phyloP scores from a whole-genome alignment of 2,797 vertebrate genomes.

The Percopsis omiscomaycus region DNA sequence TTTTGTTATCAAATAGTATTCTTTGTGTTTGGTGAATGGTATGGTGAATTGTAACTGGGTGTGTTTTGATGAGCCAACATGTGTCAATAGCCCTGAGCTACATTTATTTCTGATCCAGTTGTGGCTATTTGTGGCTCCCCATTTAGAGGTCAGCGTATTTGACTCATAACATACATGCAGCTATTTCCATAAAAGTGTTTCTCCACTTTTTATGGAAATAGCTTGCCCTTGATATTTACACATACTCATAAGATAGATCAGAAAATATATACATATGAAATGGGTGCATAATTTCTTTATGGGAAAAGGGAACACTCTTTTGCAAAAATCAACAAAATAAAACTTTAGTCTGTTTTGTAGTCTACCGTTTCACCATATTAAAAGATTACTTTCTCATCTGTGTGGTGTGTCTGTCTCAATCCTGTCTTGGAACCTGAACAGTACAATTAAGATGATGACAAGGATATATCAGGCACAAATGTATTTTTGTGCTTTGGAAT shows the following conservation, averaged over 20 bases:
- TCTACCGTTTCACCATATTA: slow-evolving; percentile 11
- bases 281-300: too few relatives aligned
- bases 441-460: slow-evolving; percentile 45
- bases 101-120: too few relatives aligned
- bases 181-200: too few relatives aligned
- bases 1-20: too few relatives aligned
- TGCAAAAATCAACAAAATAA: too few relatives aligned
- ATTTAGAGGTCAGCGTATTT: slow-evolving; percentile 44
- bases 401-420: slow-evolving; percentile 6
- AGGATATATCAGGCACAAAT: slow-evolving; percentile 26
- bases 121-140: slow-evolving; percentile 20
- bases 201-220: slow-evolving; percentile 32
- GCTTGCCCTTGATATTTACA: slow-evolving; percentile 3
- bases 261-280: too few relatives aligned
- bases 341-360: slow-evolving; percentile 1
- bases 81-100: too few relatives aligned
- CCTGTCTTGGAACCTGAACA: slow-evolving; percentile 21
- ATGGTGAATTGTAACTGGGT: too few relatives aligned
- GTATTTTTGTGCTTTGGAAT: slow-evolving; percentile 43
- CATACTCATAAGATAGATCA: slow-evolving; percentile 1
- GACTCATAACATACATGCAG: not conserved
- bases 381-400: slow-evolving; percentile 7
- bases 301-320: too few relatives aligned
- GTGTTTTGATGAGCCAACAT: too few relatives aligned
- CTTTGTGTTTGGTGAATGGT: too few relatives aligned